These are phyloP conservation scores for Shargacucullia verbasci DNA, from an alignment of 2,888 invertebrate species.

Conservation along the genomic window DNA sequence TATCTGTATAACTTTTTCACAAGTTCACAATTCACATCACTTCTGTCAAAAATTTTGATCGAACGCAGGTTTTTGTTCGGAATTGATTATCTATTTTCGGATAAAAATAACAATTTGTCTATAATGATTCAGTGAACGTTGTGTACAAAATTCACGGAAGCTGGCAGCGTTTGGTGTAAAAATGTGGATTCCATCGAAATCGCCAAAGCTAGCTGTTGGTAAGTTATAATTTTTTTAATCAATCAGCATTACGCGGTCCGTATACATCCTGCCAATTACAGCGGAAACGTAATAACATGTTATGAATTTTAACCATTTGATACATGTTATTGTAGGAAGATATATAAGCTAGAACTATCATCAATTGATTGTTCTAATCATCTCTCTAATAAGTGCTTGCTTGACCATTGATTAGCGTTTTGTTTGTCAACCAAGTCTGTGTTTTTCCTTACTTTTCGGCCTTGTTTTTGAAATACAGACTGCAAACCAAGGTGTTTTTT, in stretches of 20 bases:
- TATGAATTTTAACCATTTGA: slow-evolving; percentile 78
- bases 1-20: too few relatives aligned
- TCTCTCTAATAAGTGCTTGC: slow-evolving; percentile 6
- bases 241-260: slow-evolving; percentile 68
- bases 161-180: slow-evolving; percentile 53
- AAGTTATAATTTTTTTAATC: slow-evolving; percentile 83
- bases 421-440: slow-evolving; percentile 45
- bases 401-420: slow-evolving; percentile 19
- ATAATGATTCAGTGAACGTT: slow-evolving; percentile 58
- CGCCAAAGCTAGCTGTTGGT: slow-evolving; percentile 93
- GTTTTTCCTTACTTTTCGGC: slow-evolving; percentile 30
- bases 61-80: slow-evolving; percentile 51
- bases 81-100: slow-evolving; percentile 63
- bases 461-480: slow-evolving; percentile 36
- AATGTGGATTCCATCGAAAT: slow-evolving; percentile 93
- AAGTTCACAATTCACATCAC: slow-evolving; percentile 7
- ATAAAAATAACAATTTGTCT: slow-evolving; percentile 57
- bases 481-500: slow-evolving; percentile 22
- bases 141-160: slow-evolving; percentile 27
- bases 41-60: slow-evolving; percentile 57
- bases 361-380: slow-evolving; percentile 9
- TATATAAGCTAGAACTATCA: slow-evolving; percentile 14
- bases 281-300: slow-evolving; percentile 84
- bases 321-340: slow-evolving; percentile 46
- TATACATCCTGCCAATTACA: slow-evolving; percentile 79